phyloP scores from a whole-genome alignment of 1,140 invertebrate genomes.

The Aphaenogaster rudis region DNA sequence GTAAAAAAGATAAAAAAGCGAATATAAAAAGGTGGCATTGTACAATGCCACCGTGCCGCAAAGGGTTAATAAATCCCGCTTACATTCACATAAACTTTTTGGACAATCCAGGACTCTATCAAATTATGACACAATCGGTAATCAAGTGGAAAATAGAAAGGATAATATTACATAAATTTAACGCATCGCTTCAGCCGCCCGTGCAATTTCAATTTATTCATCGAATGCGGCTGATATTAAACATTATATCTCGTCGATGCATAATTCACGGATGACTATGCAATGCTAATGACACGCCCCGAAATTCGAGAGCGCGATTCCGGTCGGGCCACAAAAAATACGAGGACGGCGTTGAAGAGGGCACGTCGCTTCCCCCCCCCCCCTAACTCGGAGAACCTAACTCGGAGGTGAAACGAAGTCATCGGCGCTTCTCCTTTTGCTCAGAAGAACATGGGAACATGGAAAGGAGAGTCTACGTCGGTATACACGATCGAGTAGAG shows the following conservation, averaged over 20 bases:
- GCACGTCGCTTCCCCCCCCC: not conserved
- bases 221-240: slow-evolving; percentile 27
- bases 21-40: no score
- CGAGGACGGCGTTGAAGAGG: not conserved
- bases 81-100: not conserved
- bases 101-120: not conserved
- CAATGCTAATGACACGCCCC: slow-evolving; percentile 42
- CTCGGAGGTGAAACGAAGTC: slow-evolving; percentile 48
- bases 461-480: slow-evolving; percentile 38
- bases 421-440: slow-evolving; percentile 44
- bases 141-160: slow-evolving; percentile 39
- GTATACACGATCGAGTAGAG: slow-evolving; percentile 58
- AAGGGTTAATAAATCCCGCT: not conserved
- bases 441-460: slow-evolving; percentile 37
- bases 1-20: no score
- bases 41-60: no score
- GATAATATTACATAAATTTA: slow-evolving; percentile 45
- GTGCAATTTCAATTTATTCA: slow-evolving; percentile 45
- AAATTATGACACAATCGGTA: slow-evolving; percentile 30
- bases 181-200: slow-evolving; percentile 3
- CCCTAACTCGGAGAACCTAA: not conserved
- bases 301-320: slow-evolving; percentile 19
- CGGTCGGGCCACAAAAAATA: slow-evolving; percentile 2
- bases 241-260: slow-evolving; percentile 34
- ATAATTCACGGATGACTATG: slow-evolving; percentile 49